These are phyloP conservation scores for Metopolophium dirhodum DNA, from an alignment of 1,140 invertebrate species.

Conservation along the genomic window DNA sequence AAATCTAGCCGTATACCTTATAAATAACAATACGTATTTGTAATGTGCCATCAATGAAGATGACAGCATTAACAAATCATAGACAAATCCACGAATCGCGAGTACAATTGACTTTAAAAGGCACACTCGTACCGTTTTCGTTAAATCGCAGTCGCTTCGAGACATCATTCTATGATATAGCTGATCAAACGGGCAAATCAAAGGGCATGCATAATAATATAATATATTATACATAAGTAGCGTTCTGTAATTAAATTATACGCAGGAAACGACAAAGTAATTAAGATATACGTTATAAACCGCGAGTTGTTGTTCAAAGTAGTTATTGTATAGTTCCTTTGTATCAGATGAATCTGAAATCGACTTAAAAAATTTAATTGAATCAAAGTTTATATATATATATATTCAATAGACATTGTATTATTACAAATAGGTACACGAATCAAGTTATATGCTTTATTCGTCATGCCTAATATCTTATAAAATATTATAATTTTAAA, in stretches of 20 bases:
- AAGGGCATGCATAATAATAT: neutral
- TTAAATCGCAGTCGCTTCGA: neutral
- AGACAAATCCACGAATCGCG: neutral
- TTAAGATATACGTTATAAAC: slow-evolving; percentile 2
- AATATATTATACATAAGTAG: neutral
- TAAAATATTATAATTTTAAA: neutral
- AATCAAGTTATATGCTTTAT: neutral
- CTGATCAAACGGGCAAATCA: neutral
- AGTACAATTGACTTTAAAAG: neutral
- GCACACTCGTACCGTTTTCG: neutral
- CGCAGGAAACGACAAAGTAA: neutral
- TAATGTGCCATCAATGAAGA: neutral
- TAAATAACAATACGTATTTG: too few relatives aligned
- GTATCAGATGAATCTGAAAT: neutral
- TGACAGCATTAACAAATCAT: neutral
- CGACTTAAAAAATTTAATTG: neutral
- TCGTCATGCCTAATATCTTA: neutral
- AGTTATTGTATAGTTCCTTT: neutral
- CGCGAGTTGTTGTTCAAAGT: neutral
- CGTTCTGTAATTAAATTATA: neutral
- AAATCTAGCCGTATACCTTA: neutral
- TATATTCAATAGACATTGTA: neutral
- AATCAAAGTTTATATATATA: neutral
- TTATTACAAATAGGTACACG: neutral
- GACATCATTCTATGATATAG: neutral